Evolutionary conservation across 2,888 invertebrate genomes (phyloP).

Genomic region (Drosophila cognata): DNA sequence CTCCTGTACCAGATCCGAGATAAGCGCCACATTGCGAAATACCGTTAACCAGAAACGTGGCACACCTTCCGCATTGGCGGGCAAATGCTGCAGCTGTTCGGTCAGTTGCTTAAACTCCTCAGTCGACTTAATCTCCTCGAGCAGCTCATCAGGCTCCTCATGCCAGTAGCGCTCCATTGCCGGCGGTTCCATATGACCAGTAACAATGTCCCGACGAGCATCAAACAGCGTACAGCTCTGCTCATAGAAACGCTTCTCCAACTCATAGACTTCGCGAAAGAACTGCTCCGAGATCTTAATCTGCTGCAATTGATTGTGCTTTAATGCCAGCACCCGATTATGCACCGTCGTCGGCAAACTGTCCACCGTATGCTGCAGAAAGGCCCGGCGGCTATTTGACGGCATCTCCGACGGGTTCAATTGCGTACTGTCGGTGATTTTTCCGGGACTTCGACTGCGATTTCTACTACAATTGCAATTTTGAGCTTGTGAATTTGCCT

Average conservation of each 20-base stretch:
- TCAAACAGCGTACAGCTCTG: constrained; percentile 58
- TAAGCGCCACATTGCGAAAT: constrained; percentile 64
- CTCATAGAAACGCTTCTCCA: constrained; percentile 58
- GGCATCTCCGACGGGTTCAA: constrained; percentile 54
- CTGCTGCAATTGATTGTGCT: constrained; percentile 60
- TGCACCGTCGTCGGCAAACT: constrained; percentile 44
- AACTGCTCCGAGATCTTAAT: constrained; percentile 61
- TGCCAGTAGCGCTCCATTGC: constrained; percentile 46
- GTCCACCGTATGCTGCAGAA: constrained; percentile 59
- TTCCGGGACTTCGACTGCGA: constrained; percentile 34
- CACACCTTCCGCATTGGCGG: constrained; percentile 46
- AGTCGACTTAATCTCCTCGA: constrained; percentile 54
- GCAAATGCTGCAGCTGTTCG: constrained; percentile 35
- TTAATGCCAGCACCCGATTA: constrained; percentile 55
- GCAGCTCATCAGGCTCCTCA: constrained; percentile 44
- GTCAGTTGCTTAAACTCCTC: constrained; percentile 54
- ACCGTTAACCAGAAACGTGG: constrained; percentile 70
- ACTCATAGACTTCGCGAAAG: constrained; percentile 59
- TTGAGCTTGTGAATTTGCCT: neutral
- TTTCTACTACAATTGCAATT: constrained; percentile 5
- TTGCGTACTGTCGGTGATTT: constrained; percentile 8
- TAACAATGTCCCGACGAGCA: constrained; percentile 54
- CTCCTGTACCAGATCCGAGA: constrained; percentile 66
- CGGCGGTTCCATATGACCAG: constrained; percentile 56
- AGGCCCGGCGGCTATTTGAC: constrained; percentile 49